Evolutionary conservation across 2,797 vertebrate species (phyloP).

Genomic region (Amblyopsis hoosieri): DNA sequence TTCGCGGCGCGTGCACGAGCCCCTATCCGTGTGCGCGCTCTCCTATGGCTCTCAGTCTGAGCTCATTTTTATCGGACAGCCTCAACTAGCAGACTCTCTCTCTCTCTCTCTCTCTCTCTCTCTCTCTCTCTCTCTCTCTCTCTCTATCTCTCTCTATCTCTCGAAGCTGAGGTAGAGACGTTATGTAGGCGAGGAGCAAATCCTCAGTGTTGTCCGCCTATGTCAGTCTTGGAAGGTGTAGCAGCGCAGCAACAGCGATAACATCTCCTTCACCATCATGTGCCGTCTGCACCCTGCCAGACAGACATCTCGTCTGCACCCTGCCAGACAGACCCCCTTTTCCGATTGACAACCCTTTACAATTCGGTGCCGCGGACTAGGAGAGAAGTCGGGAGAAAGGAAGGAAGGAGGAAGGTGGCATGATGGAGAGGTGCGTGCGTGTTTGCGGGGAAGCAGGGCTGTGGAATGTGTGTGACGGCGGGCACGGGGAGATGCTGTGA

Average conservation of each 20-base stretch:
- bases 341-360: background rate
- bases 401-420: conserved; percentile 41
- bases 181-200: conserved; percentile 50
- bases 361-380: conserved; percentile 3
- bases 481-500: conserved; percentile 70
- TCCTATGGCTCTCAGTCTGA: conserved; percentile 4
- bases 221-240: conserved; percentile 51
- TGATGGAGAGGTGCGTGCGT: conserved; percentile 57
- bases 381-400: conserved; percentile 14
- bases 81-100: conserved; percentile 19
- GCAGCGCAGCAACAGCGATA: conserved; percentile 37
- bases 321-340: conserved; percentile 2
- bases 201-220: conserved; percentile 27
- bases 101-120: conserved; percentile 13
- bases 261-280: conserved; percentile 30
- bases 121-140: conserved; percentile 25
- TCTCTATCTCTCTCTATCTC: conserved; percentile 17
- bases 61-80: conserved; percentile 31
- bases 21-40: background rate
- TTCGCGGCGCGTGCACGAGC: no score
- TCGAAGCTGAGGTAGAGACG: conserved; percentile 41
- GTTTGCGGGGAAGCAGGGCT: conserved; percentile 57
- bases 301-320: conserved; percentile 16
- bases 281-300: conserved; percentile 43
- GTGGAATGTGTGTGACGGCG: conserved; percentile 75